Base-by-base conservation (phyloP, 2,888 invertebrate genomes). In the Parelbella ahira region DNA sequence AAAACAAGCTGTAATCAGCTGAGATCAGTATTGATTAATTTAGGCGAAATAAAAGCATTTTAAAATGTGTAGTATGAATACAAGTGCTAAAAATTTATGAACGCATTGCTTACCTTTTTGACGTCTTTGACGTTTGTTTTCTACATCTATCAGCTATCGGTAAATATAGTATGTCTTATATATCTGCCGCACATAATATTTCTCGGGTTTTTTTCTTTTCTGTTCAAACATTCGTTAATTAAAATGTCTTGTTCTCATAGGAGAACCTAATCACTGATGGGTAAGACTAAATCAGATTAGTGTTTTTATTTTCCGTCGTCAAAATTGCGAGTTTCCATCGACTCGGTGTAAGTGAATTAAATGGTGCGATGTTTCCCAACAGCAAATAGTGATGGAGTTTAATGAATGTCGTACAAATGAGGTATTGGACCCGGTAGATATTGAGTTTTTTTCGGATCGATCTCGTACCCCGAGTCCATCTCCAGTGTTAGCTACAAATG, bases 351-450 rank as follows among this genome's bases (percentile, higher is more conserved):
- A 69, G 66, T 65, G 52, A 58, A 62, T 60, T 65, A 57, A 53
- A 62, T 61, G 49, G 52, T 63, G 68, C 36, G 57, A 60, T 72
- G 63, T 74, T 71, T 76, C 58, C 59, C 69, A 65, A 70, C 77
- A 87, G 87, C 78, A 69, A 68, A 63, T 68, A 79, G 86, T 83
- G 73, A 87, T 87, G 87, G 87, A 86, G 83, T 80, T 82, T 73
- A 78, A 73, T 81, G 82, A 71, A 67, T 74, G 70, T 75, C 66
- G 58, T 48, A 64, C 66, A 71, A 78, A 76, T 69, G 80, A 76
- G 76, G 74, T 78, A 68, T 73, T 76, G 74, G 81, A 68, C 58
- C 75, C 75, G 59, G 68, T 68, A 74, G 80, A 75, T 57, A 66
- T 76, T 58, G 75, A 75, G 53, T 78, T 61, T 64, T 76, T 61